A percentile compares a stretch with the other conserved stretches of the same genome.
These are phyloP conservation scores for Eriosoma lanigerum DNA, from an alignment of 1,140 invertebrate genomes.

Conservation along the genomic window DNA sequence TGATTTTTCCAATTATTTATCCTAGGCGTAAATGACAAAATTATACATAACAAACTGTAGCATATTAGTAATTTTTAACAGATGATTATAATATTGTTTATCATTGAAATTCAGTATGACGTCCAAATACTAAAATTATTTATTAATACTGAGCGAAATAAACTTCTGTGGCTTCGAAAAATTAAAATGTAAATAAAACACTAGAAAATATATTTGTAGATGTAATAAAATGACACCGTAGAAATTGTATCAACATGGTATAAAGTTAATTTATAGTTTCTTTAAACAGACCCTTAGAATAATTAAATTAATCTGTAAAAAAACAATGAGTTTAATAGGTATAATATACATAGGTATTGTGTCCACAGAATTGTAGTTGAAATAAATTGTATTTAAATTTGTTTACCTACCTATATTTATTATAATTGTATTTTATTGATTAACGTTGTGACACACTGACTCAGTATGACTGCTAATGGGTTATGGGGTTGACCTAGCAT, in stretches of 20 bases:
- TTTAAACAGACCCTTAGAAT: no score
- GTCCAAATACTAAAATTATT: background rate
- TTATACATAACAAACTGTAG: no score
- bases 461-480: background rate
- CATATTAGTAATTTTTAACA: no score
- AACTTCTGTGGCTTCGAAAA: background rate
- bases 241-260: background rate
- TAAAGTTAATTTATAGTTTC: background rate
- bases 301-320: background rate
- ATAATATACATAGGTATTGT: no score
- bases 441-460: background rate
- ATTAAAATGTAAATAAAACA: background rate
- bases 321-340: no score
- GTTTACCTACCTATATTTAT: background rate
- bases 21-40: no score
- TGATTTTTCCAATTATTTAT: no score
- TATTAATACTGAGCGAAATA: background rate
- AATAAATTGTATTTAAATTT: no score
- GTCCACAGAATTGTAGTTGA: no score
- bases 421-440: conserved; percentile 28
- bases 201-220: background rate
- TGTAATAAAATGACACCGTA: background rate
- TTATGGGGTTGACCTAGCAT: conserved; percentile 22
- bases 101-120: background rate
- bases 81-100: background rate